Conservation (phyloP, 1,140 invertebrate genomes). For the Alviniconcha marisindica region DNA sequence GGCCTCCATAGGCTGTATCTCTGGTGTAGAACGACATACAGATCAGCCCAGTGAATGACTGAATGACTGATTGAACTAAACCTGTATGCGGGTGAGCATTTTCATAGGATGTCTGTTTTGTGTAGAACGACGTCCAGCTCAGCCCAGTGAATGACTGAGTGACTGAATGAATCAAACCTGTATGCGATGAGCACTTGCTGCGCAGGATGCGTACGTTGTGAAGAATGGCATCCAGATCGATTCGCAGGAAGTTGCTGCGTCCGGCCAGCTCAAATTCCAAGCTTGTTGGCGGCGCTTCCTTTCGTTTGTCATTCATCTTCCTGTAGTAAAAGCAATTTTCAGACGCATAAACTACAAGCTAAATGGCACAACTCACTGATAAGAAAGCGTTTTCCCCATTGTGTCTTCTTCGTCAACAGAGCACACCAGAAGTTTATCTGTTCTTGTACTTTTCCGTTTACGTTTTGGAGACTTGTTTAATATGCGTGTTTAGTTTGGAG, state of each 20-base stretch:
- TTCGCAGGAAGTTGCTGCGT: constrained; percentile 39
- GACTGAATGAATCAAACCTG: constrained; percentile 24
- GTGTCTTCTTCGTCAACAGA: not conserved
- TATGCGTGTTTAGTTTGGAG: too few species aligned
- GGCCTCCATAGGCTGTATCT: not conserved
- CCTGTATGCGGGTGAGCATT: not conserved
- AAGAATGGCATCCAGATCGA: constrained; percentile 34
- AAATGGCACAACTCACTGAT: not conserved
- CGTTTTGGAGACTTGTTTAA: too few species aligned
- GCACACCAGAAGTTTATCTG: not conserved
- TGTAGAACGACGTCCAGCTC: not conserved
- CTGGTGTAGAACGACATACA: not conserved
- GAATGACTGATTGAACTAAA: not conserved
- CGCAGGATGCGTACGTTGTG: constrained; percentile 36
- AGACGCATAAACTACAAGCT: not conserved
- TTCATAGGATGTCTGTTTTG: not conserved
- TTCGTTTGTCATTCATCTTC: not conserved
- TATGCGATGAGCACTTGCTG: constrained; percentile 8
- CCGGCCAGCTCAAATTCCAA: constrained; percentile 32
- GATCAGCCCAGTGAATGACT: not conserved
- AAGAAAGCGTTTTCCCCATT: not conserved
- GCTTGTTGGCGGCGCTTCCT: not conserved
- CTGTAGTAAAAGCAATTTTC: not conserved
- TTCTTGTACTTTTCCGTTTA: not conserved
- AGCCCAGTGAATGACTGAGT: not conserved